Conservation (phyloP, 2,888 invertebrate genomes). For the Limenitis camilla region DNA sequence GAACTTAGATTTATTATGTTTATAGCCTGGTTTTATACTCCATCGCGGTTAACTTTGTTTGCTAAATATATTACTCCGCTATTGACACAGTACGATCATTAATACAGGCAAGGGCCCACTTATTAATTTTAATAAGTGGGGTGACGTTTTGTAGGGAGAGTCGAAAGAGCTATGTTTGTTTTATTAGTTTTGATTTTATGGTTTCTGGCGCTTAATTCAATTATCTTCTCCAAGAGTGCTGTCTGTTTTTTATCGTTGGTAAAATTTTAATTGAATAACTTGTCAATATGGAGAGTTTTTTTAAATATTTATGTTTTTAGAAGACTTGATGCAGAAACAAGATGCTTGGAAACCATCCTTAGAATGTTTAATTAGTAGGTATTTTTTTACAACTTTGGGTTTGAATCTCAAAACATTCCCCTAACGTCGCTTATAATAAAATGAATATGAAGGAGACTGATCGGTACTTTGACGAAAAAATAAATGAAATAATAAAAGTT, state of each 20-base stretch:
- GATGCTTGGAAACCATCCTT: too few species aligned
- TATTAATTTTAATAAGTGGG: conserved; percentile 75
- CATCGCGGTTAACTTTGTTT: conserved; percentile 56
- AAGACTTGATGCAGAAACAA: too few species aligned
- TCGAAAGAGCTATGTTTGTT: conserved; percentile 54
- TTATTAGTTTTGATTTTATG: conserved; percentile 69
- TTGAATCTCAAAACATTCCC: too few species aligned
- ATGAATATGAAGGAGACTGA: too few species aligned
- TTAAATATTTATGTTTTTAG: too few species aligned
- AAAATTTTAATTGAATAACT: neutral
- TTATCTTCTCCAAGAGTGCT: conserved; percentile 3
- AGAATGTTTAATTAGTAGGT: too few species aligned
- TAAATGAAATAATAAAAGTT: too few species aligned
- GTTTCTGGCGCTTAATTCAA: conserved; percentile 32
- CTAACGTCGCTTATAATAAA: too few species aligned
- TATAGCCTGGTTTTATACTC: conserved; percentile 17
- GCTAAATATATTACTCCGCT: conserved; percentile 67
- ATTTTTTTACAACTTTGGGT: too few species aligned
- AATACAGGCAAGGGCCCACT: conserved; percentile 68
- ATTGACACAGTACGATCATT: conserved; percentile 72
- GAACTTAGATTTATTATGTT: neutral
- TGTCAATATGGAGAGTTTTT: too few species aligned
- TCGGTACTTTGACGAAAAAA: too few species aligned
- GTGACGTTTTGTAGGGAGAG: conserved; percentile 55
- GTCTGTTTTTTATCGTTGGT: neutral